Percentiles rank a stretch among this genome's conserved stretches.
These are phyloP conservation scores for Sorex araneus DNA, from an alignment of 2,113 vertebrate species.

Conservation along the genomic window DNA sequence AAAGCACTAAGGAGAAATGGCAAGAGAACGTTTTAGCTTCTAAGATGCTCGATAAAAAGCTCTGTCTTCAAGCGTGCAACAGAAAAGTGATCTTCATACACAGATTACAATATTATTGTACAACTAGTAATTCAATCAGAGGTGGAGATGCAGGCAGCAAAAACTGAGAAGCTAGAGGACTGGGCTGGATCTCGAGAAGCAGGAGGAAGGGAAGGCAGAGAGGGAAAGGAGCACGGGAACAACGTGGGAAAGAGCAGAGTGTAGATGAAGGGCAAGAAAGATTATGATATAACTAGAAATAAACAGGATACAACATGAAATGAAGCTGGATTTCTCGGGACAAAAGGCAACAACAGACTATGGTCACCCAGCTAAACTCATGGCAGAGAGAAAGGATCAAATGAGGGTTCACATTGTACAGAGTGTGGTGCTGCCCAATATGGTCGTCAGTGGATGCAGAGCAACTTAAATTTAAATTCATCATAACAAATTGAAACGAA, in stretches of 20 bases:
- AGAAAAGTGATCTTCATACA: neutral
- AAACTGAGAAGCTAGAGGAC: neutral
- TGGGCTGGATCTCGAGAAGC: neutral
- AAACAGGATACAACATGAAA: neutral
- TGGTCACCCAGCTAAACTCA: neutral
- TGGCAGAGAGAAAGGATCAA: conserved; percentile 4
- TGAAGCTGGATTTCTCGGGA: neutral
- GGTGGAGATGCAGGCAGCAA: neutral
- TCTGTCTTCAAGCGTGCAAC: neutral
- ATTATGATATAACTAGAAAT: neutral
- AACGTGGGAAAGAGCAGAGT: neutral
- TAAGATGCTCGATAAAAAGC: conserved; percentile 44
- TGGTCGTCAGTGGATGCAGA: neutral
- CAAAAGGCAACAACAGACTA: neutral
- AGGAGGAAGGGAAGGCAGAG: neutral
- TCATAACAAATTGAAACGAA: neutral
- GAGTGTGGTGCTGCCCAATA: neutral
- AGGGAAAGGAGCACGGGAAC: neutral
- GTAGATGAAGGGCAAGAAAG: neutral
- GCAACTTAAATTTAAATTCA: neutral
- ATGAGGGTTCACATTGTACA: neutral
- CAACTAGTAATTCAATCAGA: neutral
- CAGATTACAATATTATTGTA: neutral
- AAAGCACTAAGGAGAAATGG: neutral
- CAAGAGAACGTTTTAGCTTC: neutral